Base-by-base conservation (phyloP, 2,888 invertebrate species). In the Thecophora atra region DNA sequence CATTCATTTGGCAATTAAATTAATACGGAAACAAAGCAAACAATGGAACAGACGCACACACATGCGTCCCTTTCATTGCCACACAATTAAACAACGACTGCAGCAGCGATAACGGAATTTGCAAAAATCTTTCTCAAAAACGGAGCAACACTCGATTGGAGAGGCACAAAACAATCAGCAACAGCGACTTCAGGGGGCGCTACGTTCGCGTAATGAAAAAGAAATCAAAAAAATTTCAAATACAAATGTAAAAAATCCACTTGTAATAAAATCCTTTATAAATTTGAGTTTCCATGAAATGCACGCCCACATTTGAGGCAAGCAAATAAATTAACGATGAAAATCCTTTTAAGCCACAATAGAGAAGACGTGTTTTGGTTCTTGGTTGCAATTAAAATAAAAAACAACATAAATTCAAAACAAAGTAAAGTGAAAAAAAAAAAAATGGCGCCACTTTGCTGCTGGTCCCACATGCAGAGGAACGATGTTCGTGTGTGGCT, bases 21-120 rank as follows among this genome's bases (percentile, higher is more conserved):
- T 54, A 54, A 21, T 54, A 37, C 11, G 13, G 4, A 54, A 54
- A 54, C 54, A 21, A 21, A 5, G 21, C 24, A 21, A 54, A 54
- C 54, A 54, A 54, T 19, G 21, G 54, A 19, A 47, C 47, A 47
- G 15, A 47, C 47, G 17, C 47, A 47, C 47, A 47, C 47, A 47
- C 47, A 47, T 17, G 4, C 47, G n/a, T 47, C 47, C 5, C 47
- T 1, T 47, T 47, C n/a, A 1, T 5, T 47, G 47, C 47, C 47
- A 42, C 42, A 64, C 64, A 64, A 64, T 60, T 60, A 60, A 30
- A 30, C 64, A 51, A 28, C 19, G 47, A 47, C 26, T 42, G 13
- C 63, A 64, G 11, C 17, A 8, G 21, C 15, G 44, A 51, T 44
- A 65, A 65, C 52, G 28, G 37, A 37, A 15, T 30, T 21, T 15